phyloP scores from a whole-genome alignment of 2,888 invertebrate genomes.

The Busseola fusca region DNA sequence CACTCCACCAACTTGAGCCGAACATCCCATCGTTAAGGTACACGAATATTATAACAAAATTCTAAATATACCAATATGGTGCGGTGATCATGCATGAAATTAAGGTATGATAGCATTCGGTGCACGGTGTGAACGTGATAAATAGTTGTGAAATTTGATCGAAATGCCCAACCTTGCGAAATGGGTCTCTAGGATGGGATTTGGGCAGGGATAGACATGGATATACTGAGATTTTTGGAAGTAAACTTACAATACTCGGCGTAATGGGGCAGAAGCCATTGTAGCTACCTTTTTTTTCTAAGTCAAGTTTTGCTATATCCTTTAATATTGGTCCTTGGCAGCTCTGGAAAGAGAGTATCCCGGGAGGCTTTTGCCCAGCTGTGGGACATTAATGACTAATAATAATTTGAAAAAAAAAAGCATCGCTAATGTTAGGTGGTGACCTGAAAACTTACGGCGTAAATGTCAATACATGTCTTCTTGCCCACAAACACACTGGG shows the following conservation, averaged over 20 bases:
- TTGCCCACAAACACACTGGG: neutral
- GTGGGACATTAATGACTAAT: too few relatives aligned
- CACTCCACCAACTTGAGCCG: conserved; percentile 75
- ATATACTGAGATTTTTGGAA: neutral
- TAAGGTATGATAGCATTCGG: conserved; percentile 68
- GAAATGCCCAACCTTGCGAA: conserved; percentile 41
- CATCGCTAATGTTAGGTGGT: too few relatives aligned
- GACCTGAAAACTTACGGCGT: neutral
- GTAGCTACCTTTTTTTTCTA: neutral
- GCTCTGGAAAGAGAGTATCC: too few relatives aligned
- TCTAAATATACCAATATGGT: conserved; percentile 82
- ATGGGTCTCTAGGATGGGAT: conserved; percentile 41
- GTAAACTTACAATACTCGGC: neutral
- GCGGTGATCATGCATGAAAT: conserved; percentile 78
- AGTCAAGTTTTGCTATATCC: neutral
- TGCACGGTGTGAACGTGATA: conserved; percentile 58
- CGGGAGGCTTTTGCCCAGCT: too few relatives aligned
- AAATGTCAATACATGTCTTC: neutral
- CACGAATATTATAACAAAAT: conserved; percentile 76
- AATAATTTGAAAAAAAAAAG: too few relatives aligned
- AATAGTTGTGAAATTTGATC: conserved; percentile 54
- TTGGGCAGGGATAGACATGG: conserved; percentile 2
- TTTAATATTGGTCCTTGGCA: too few relatives aligned
- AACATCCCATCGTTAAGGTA: conserved; percentile 63
- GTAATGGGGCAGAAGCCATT: neutral